Evolutionary conservation across 2,113 vertebrate genomes (phyloP), one percentile per base, ranked within the genome.

Genomic region (Abramis brama): DNA sequence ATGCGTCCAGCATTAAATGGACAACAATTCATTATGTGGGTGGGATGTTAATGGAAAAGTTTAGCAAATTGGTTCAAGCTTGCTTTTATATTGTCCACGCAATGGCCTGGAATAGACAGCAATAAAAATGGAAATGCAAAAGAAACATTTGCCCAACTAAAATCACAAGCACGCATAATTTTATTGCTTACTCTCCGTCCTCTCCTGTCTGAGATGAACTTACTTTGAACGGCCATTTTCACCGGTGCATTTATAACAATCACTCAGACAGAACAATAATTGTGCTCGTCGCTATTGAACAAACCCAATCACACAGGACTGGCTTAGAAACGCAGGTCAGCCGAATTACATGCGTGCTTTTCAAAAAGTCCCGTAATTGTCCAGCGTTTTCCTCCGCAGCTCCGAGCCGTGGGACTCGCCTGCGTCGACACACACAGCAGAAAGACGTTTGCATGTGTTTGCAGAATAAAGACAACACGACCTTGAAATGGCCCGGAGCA

Each of bases 81-180:
- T 92, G 86, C 91, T 81, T 88, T 91, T 91, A 88, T 88, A 92
- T 91, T 93, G 89, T 86, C 47, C 88, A 90, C 88, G 91, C 92
- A 94, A 90, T 90, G 90, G 91, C 86, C 89, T 39, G 76, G 91
- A 94, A 92, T 93, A 92, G 91, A 92, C 91, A 85, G 92, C 91
- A 94, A 94, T 95, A 93, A 94, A 95, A 93, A 93, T 94, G 93
- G 88, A 95, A 94, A 95, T 93, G 87, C 86, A 92, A 92, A 90
- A 87, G 86, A 93, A 94, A 91, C 88, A 89, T 90, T 91, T 36
- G 45, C 84, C 30, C 73, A 27, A 85, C 86, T 78, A 87, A 93
- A 91, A 92, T 89, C 88, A 90, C 87, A 59, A 33, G 84, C 88
- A 86, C 90, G 90, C 90, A 91, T 92, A 87, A 93, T 92, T 92